phyloP scores from a whole-genome alignment of 2,797 vertebrate species.

The Eidolon dupreanum region DNA sequence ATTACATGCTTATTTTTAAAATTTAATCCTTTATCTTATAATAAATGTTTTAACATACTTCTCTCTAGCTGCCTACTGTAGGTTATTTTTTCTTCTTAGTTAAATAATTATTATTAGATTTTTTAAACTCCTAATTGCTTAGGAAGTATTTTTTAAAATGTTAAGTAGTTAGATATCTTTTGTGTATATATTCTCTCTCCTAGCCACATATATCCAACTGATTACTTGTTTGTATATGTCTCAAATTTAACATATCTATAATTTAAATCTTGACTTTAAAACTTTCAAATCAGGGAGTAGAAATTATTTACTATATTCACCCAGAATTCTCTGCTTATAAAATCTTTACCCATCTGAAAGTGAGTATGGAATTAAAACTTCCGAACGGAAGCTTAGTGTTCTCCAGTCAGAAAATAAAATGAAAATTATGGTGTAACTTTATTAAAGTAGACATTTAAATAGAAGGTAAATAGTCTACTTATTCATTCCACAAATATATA shows the following conservation, averaged over 20 bases:
- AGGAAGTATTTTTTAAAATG: not conserved
- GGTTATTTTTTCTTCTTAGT: not conserved
- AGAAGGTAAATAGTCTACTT: not conserved
- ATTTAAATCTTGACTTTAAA: slow-evolving; percentile 2
- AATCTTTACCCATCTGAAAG: not conserved
- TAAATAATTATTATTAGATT: not conserved
- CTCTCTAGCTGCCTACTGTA: not conserved
- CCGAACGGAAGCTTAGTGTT: not conserved
- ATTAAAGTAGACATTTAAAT: not conserved
- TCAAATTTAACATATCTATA: slow-evolving; percentile 3
- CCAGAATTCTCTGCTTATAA: not conserved
- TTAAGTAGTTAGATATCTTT: not conserved
- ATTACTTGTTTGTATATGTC: not conserved
- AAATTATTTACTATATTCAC: not conserved
- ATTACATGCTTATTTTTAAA: not conserved
- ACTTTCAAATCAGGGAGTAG: slow-evolving; percentile 2
- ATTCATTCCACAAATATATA: not conserved
- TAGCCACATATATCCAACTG: not conserved
- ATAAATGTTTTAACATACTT: not conserved
- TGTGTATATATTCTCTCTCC: not conserved
- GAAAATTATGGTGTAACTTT: not conserved
- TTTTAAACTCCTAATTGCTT: not conserved
- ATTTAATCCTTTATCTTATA: not conserved
- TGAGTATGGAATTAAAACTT: slow-evolving; percentile 12
- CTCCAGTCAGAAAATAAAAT: slow-evolving; percentile 7